A percentile compares a stretch with the other conserved stretches of the same genome.
These are phyloP conservation scores for Listronotus bonariensis DNA, from an alignment of 1,140 invertebrate genomes.

Conservation along the genomic window DNA sequence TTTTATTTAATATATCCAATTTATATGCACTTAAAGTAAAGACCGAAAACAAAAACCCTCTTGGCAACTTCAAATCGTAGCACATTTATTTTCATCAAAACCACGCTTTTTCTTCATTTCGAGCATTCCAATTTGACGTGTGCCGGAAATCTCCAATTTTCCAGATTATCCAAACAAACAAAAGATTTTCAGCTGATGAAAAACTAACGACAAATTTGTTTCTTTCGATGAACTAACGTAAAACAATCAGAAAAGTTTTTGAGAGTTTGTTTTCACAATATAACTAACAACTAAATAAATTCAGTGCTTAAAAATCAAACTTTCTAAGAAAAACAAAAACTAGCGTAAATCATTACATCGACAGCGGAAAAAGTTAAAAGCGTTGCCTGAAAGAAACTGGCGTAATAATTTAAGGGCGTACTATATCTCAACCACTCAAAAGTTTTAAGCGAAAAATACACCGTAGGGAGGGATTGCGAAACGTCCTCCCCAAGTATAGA, in stretches of 20 bases:
- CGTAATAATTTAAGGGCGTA: conserved; percentile 16
- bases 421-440: conserved; percentile 18
- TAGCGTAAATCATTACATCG: conserved; percentile 12
- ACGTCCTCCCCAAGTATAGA: conserved; percentile 3
- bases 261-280: background rate
- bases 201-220: background rate
- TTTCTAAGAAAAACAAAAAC: conserved; percentile 5
- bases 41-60: background rate
- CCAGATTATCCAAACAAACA: conserved; percentile 12
- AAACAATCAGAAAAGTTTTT: conserved; percentile 1
- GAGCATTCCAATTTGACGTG: background rate
- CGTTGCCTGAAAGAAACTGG: conserved; percentile 1
- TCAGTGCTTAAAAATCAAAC: conserved; percentile 1
- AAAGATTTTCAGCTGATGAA: background rate
- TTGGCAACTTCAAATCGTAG: background rate
- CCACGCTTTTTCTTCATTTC: conserved; percentile 1
- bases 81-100: conserved; percentile 8
- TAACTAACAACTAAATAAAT: conserved; percentile 9
- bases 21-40: background rate
- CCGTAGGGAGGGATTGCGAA: conserved; percentile 12
- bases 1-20: too few relatives aligned
- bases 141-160: conserved; percentile 1
- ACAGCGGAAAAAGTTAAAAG: conserved; percentile 6
- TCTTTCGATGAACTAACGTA: background rate
- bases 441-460: conserved; percentile 21